Evolutionary conservation across 2,888 invertebrate species (phyloP).

Genomic region (Leptodirus hochenwartii): DNA sequence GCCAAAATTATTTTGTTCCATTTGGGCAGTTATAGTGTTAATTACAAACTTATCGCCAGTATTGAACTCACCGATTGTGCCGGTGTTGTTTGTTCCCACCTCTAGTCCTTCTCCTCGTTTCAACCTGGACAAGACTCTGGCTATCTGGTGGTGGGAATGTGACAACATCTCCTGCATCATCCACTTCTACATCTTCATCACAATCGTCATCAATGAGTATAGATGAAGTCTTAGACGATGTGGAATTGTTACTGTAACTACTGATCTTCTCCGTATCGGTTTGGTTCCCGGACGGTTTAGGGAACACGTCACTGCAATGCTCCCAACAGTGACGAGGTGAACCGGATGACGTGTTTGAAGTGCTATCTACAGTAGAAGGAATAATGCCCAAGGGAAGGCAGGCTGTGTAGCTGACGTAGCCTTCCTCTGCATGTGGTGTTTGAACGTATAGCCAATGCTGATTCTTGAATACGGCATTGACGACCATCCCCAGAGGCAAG

Average conservation of each 20-base stretch:
- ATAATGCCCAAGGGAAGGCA: constrained; percentile 54
- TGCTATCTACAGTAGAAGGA: constrained; percentile 32
- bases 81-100: too few relatives aligned
- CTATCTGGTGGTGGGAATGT: too few relatives aligned
- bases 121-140: too few relatives aligned
- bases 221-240: neutral
- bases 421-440: constrained; percentile 70
- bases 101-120: too few relatives aligned
- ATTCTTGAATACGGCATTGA: constrained; percentile 73
- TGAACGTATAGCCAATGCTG: constrained; percentile 73
- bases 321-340: constrained; percentile 80
- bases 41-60: too few relatives aligned
- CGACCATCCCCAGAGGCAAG: constrained; percentile 64
- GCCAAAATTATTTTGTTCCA: too few relatives aligned
- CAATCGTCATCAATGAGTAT: too few relatives aligned
- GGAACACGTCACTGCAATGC: constrained; percentile 63
- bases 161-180: constrained; percentile 23
- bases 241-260: constrained; percentile 10
- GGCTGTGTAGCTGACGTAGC: constrained; percentile 58
- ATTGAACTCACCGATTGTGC: too few relatives aligned
- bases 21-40: too few relatives aligned
- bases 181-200: constrained; percentile 50
- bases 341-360: too few relatives aligned
- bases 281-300: constrained; percentile 62
- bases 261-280: constrained; percentile 56